Conservation (phyloP, 2,888 invertebrate genomes). For the Apamea anceps region DNA sequence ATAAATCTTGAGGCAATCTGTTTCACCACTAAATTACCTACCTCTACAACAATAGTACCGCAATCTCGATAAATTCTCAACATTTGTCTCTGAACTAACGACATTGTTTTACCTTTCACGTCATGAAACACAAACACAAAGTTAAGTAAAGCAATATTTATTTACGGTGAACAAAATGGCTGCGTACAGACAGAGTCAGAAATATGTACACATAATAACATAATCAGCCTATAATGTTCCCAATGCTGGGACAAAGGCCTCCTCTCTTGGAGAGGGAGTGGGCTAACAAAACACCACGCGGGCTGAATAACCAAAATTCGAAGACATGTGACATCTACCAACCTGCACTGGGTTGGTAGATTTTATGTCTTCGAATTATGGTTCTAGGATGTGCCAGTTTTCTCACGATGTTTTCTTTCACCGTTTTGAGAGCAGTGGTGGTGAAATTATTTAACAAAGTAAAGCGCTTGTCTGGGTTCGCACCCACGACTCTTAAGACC, state of each 20-base stretch:
- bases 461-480: not conserved
- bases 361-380: not conserved
- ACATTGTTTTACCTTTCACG: conserved; percentile 55
- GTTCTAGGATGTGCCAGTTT: not conserved
- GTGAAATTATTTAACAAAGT: not conserved
- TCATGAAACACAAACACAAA: conserved; percentile 55
- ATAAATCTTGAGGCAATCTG: conserved; percentile 25
- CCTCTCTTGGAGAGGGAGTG: not conserved
- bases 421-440: not conserved
- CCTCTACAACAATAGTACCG: conserved; percentile 27
- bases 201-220: not conserved
- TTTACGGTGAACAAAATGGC: conserved; percentile 74
- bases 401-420: not conserved
- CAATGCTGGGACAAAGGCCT: not conserved
- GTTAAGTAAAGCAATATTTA: conserved; percentile 75
- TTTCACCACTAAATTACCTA: conserved; percentile 39
- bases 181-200: not conserved
- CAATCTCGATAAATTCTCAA: conserved; percentile 54
- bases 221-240: not conserved
- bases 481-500: not conserved
- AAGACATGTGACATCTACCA: not conserved
- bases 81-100: conserved; percentile 50
- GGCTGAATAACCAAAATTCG: not conserved
- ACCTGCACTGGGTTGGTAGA: not conserved
- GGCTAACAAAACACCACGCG: not conserved